A percentile compares a stretch with the other conserved stretches of the same genome.
These are phyloP conservation scores for Amyelois transitella DNA, from an alignment of 1,140 invertebrate species.

Conservation along the genomic window DNA sequence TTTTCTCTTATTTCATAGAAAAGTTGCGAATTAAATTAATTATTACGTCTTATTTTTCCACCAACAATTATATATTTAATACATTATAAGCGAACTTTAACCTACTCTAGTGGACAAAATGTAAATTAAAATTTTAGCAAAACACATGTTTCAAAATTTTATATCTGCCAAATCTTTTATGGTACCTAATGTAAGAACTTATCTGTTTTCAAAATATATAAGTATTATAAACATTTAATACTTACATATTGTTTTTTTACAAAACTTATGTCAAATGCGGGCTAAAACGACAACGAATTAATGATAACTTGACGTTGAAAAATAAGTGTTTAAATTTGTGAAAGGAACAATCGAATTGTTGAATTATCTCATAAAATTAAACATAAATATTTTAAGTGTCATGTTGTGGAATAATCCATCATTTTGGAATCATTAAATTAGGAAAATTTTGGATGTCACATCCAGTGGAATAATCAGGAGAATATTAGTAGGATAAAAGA, in stretches of 20 bases:
- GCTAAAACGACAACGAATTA: conserved; percentile 62
- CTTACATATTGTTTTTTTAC: conserved; percentile 15
- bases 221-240: background rate
- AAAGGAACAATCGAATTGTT: background rate
- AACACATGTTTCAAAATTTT: background rate
- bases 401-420: background rate
- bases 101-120: background rate
- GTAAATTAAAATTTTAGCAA: background rate
- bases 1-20: no score
- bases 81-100: no score
- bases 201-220: background rate
- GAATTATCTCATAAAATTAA: background rate
- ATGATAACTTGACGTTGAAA: conserved; percentile 10
- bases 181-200: no score
- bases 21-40: no score
- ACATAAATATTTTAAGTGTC: background rate
- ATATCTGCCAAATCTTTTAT: background rate
- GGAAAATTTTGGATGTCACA: background rate
- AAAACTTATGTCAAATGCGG: conserved; percentile 66
- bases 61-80: no score
- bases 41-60: no score
- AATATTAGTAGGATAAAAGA: no score
- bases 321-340: background rate
- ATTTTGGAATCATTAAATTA: background rate
- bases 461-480: no score